Percentiles rank a stretch among this genome's conserved stretches.
Evolutionary conservation across 2,797 vertebrate genomes (phyloP).

Genomic region (Pseudochirops corinnae): DNA sequence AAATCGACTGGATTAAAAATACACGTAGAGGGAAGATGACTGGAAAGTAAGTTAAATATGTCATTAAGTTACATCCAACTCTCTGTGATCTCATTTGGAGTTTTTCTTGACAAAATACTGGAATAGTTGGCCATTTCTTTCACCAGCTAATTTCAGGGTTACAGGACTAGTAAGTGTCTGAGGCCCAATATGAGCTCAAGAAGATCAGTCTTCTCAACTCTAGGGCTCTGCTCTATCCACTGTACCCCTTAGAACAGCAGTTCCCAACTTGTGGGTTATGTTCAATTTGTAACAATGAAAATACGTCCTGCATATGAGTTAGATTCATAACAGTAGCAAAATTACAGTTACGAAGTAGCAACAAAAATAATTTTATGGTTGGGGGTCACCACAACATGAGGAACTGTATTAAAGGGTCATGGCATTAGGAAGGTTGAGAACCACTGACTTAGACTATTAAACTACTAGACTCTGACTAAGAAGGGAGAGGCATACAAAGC

Average conservation of each 20-base stretch:
- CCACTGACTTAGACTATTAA: not conserved
- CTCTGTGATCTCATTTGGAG: not conserved
- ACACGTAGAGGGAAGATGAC: not conserved
- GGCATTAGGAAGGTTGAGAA: no score
- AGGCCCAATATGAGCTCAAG: not conserved
- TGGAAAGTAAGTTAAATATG: not conserved
- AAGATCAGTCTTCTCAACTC: not conserved
- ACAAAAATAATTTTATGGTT: no score
- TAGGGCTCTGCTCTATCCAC: no score
- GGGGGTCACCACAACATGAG: no score
- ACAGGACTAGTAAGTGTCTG: not conserved
- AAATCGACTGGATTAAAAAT: not conserved
- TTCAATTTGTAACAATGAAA: no score
- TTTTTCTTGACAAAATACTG: no score
- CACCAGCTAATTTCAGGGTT: not conserved
- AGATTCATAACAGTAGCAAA: no score
- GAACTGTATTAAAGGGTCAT: no score
- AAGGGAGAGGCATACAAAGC: not conserved
- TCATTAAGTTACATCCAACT: not conserved
- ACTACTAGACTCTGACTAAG: not conserved
- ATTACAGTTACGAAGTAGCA: no score
- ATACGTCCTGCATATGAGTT: no score
- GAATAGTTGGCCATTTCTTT: not conserved
- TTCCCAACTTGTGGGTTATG: no score
- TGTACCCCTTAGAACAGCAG: not conserved